Conservation (phyloP, 2,888 invertebrate species). For the Troides helena region DNA sequence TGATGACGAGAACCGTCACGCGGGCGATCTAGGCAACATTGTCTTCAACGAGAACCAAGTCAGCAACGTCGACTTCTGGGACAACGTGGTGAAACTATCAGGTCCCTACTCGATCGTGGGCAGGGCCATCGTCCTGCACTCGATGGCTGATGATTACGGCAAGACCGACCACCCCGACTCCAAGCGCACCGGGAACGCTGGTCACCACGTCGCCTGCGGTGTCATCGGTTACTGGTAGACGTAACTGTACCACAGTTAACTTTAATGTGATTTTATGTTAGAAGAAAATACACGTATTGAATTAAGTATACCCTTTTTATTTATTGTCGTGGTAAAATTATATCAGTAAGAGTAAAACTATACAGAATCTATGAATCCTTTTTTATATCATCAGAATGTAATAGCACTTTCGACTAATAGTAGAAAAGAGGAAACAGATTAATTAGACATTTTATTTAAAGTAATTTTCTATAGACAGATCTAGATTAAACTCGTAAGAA, state of each 20-base stretch:
- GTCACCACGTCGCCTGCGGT: constrained; percentile 89
- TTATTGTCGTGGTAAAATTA: too few relatives aligned
- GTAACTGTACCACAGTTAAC: neutral
- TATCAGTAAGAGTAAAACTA: too few relatives aligned
- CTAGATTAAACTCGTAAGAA: too few relatives aligned
- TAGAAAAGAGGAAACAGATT: too few relatives aligned
- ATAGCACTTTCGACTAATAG: too few relatives aligned
- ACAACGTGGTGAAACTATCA: constrained; percentile 81
- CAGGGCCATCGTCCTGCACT: constrained; percentile 89
- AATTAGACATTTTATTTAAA: too few relatives aligned
- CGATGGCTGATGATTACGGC: constrained; percentile 87
- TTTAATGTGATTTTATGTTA: too few relatives aligned
- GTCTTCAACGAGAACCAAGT: constrained; percentile 78
- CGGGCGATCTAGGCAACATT: constrained; percentile 93
- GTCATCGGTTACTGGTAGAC: constrained; percentile 89
- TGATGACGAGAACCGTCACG: constrained; percentile 84
- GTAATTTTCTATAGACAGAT: too few relatives aligned
- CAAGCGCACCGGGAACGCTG: constrained; percentile 90
- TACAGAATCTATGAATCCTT: too few relatives aligned
- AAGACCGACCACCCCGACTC: constrained; percentile 84
- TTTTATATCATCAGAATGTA: too few relatives aligned
- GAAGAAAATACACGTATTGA: too few relatives aligned
- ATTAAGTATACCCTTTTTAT: too few relatives aligned
- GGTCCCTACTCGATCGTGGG: constrained; percentile 86
- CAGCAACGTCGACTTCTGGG: constrained; percentile 82